A percentile compares a stretch with the other conserved stretches of the same genome.
Conservation (phyloP, 1,140 invertebrate species). For the Ceratitis capitata region DNA sequence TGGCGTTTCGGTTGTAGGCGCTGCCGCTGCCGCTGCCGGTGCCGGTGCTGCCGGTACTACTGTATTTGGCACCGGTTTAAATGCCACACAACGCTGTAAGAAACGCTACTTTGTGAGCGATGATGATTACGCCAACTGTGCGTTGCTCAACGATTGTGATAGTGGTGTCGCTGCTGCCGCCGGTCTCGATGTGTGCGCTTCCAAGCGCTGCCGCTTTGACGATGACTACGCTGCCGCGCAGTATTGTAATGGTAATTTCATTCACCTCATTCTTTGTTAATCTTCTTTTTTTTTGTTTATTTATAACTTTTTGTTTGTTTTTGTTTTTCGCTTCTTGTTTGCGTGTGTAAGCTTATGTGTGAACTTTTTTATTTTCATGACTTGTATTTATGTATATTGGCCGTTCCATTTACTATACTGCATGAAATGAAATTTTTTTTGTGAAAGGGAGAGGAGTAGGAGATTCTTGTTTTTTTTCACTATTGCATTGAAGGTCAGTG, state of each 20-base stretch:
- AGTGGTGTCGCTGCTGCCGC: slow-evolving; percentile 22
- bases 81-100: slow-evolving; percentile 51
- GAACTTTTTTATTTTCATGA: neutral
- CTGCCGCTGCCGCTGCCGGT: neutral
- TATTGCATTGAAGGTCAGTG: neutral
- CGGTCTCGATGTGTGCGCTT: slow-evolving; percentile 47
- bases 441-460: neutral
- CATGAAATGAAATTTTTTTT: neutral
- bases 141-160: neutral
- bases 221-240: slow-evolving; percentile 59
- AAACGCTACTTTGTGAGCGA: slow-evolving; percentile 50
- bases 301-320: neutral
- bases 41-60: slow-evolving; percentile 30
- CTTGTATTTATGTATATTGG: slow-evolving; percentile 19
- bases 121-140: slow-evolving; percentile 35
- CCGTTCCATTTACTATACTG: neutral
- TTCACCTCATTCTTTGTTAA: neutral
- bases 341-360: neutral
- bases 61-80: neutral
- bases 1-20: neutral
- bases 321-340: neutral
- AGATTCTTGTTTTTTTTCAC: neutral
- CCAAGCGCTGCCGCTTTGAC: slow-evolving; percentile 60
- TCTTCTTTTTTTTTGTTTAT: neutral
- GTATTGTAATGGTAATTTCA: slow-evolving; percentile 59